Percentiles rank a stretch among this genome's conserved stretches.
Evolutionary conservation across 2,888 invertebrate species (phyloP).

Genomic region (Venustoraphidia nigricollis): DNA sequence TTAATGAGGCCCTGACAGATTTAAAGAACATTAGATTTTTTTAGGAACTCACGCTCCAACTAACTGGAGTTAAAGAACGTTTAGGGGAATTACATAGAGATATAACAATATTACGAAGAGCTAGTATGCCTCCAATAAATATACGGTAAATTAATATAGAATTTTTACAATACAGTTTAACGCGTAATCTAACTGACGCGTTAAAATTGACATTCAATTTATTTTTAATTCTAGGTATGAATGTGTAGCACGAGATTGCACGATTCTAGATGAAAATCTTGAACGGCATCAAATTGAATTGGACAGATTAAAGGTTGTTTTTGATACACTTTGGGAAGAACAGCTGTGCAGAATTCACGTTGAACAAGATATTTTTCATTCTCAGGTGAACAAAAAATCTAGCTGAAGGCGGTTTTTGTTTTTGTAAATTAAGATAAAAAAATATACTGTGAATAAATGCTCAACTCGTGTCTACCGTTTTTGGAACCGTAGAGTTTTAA

Average conservation of each 20-base stretch:
- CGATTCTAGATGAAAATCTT: slow-evolving; percentile 40
- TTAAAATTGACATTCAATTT: background rate
- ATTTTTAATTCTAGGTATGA: slow-evolving; percentile 24
- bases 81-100: slow-evolving; percentile 55
- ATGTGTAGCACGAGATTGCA: slow-evolving; percentile 38
- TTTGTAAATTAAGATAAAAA: background rate
- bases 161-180: background rate
- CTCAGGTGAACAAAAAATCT: slow-evolving; percentile 25
- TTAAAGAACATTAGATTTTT: slow-evolving; percentile 4
- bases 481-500: too few relatives aligned
- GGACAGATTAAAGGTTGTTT: slow-evolving; percentile 39
- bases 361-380: slow-evolving; percentile 51
- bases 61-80: slow-evolving; percentile 43
- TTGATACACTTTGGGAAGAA: slow-evolving; percentile 56
- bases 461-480: too few relatives aligned
- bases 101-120: slow-evolving; percentile 43
- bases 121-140: slow-evolving; percentile 29
- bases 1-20: background rate
- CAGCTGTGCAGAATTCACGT: slow-evolving; percentile 51
- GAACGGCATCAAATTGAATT: slow-evolving; percentile 44
- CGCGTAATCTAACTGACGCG: background rate
- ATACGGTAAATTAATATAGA: slow-evolving; percentile 1
- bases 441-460: background rate
- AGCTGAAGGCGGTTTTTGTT: background rate
- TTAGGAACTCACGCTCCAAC: slow-evolving; percentile 42